Evolutionary conservation across 2,888 invertebrate species (phyloP).

Genomic region (Smittia sp.): DNA sequence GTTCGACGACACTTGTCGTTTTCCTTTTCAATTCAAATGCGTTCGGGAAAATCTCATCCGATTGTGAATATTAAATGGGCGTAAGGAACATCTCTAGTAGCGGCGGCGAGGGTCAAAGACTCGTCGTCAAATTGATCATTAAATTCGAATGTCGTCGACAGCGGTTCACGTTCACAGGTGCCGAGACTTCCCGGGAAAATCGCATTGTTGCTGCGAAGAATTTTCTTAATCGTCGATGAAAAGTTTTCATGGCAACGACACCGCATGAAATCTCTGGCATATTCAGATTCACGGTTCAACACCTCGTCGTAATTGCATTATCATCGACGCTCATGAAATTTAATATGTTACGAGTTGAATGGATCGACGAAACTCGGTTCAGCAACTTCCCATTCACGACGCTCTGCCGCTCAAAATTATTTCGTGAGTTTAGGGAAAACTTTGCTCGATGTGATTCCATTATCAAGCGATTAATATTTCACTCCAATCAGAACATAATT

Average conservation of each 20-base stretch:
- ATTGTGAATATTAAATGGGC: constrained; percentile 4
- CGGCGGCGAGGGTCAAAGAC: constrained; percentile 1
- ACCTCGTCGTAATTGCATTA: neutral
- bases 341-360: neutral
- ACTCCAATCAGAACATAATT: neutral
- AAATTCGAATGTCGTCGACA: neutral
- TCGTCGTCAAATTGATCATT: neutral
- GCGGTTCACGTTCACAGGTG: neutral
- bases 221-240: neutral
- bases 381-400: neutral
- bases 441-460: neutral
- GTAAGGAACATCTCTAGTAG: neutral
- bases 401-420: too few relatives aligned
- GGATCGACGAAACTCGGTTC: neutral
- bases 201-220: neutral
- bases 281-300: constrained; percentile 1
- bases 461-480: constrained; percentile 1
- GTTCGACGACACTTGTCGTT: neutral
- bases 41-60: neutral
- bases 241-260: neutral
- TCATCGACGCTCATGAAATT: neutral
- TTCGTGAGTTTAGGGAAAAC: neutral
- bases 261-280: neutral
- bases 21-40: constrained; percentile 4
- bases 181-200: neutral